Conservation (phyloP, 2,113 vertebrate genomes). For the Charadrius vociferus region DNA sequence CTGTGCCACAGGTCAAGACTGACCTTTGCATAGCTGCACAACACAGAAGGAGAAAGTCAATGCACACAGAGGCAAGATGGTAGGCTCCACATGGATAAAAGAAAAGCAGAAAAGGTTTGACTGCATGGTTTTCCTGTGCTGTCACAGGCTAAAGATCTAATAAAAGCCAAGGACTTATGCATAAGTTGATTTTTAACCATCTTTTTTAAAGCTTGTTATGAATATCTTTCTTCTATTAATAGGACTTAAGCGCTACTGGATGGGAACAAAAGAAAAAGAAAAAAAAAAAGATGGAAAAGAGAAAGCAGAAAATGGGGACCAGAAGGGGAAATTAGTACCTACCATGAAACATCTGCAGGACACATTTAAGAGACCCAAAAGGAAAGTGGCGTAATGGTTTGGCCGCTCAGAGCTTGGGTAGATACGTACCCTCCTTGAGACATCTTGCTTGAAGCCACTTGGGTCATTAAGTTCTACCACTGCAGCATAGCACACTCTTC, state of each 20-base stretch:
- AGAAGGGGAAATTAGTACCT: not conserved
- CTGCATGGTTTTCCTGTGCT: not conserved
- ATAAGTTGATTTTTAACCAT: not conserved
- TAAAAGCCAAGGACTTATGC: not conserved
- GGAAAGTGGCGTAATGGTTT: not conserved
- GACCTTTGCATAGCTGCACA: not conserved
- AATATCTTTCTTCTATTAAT: not conserved
- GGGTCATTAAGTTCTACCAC: not conserved
- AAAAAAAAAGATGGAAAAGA: not conserved
- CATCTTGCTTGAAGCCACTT: not conserved
- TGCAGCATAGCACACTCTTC: not conserved
- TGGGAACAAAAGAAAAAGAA: not conserved
- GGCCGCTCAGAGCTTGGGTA: not conserved
- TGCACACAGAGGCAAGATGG: not conserved
- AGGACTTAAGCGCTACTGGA: not conserved
- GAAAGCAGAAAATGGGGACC: not conserved
- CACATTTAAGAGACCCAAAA: not conserved
- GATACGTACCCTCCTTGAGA: accelerated
- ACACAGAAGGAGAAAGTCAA: not conserved
- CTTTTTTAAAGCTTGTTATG: not conserved
- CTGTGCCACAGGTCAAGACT: not conserved
- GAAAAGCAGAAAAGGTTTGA: not conserved
- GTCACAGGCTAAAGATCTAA: not conserved
- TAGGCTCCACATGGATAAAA: not conserved
- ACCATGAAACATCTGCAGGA: not conserved